Percentiles rank a stretch among this genome's conserved stretches.
Conservation (phyloP, 2,797 vertebrate species). For the Anguilla anguilla region DNA sequence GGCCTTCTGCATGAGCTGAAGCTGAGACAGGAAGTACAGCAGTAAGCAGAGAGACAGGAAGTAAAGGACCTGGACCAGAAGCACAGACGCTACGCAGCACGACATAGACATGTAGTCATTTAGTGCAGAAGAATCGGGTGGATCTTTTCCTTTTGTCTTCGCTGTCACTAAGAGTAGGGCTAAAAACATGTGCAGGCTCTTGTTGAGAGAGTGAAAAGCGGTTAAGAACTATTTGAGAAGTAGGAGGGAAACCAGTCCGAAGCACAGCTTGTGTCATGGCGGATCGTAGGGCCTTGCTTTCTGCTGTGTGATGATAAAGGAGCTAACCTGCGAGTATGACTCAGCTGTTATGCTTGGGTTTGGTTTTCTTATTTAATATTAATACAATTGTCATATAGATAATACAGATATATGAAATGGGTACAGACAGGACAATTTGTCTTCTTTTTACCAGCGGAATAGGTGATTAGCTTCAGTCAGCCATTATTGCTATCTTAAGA, state of each 20-base stretch:
- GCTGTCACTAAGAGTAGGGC: background rate
- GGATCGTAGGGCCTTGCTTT: too few relatives aligned
- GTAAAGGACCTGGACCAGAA: background rate
- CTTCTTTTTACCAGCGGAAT: background rate
- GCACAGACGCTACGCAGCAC: background rate
- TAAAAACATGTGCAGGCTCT: background rate
- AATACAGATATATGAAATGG: background rate
- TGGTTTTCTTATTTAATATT: background rate
- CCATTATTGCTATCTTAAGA: slow-evolving; percentile 43
- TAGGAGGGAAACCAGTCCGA: background rate
- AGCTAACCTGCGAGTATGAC: too few relatives aligned
- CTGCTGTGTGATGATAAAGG: too few relatives aligned
- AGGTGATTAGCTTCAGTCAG: background rate
- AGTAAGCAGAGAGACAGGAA: too few relatives aligned
- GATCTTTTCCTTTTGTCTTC: background rate
- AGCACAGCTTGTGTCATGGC: too few relatives aligned
- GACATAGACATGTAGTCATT: background rate
- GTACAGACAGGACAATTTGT: background rate
- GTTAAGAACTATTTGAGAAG: background rate
- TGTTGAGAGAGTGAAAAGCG: background rate
- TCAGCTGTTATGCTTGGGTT: background rate
- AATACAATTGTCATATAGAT: background rate
- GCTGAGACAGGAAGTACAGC: background rate
- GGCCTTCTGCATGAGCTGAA: background rate
- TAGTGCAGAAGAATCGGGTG: background rate